A percentile compares a stretch with the other conserved stretches of the same genome.
Conservation (phyloP, 1,140 invertebrate species). For the Brachionus angularis region DNA sequence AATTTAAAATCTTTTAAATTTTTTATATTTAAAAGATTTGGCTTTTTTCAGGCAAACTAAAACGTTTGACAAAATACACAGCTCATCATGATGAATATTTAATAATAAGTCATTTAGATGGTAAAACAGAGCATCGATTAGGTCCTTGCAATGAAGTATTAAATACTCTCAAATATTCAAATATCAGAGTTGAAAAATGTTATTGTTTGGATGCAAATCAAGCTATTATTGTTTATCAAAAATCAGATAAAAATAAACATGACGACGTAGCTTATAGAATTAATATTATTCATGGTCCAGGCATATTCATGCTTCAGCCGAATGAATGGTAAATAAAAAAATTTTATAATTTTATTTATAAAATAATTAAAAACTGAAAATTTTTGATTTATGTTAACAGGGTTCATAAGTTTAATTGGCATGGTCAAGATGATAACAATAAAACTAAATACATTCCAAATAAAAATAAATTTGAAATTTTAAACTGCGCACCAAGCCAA, state of each 20-base stretch:
- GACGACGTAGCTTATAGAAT: conserved; percentile 34
- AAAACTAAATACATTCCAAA: conserved; percentile 50
- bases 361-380: background rate
- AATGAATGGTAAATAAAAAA: conserved; percentile 54
- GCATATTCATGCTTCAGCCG: conserved; percentile 50
- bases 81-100: conserved; percentile 48
- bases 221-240: conserved; percentile 1
- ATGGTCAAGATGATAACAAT: conserved; percentile 52
- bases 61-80: conserved; percentile 20
- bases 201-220: conserved; percentile 32
- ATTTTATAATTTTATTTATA: background rate
- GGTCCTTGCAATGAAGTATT: conserved; percentile 38
- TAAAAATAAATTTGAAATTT: conserved; percentile 48
- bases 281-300: conserved; percentile 53
- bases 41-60: conserved; percentile 11
- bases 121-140: conserved; percentile 49
- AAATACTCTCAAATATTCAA: background rate
- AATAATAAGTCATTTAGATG: conserved; percentile 49
- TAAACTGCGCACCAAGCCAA: conserved; percentile 54
- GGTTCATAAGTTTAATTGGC: conserved; percentile 54
- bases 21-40: too few species aligned
- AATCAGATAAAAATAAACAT: background rate
- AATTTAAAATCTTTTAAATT: background rate
- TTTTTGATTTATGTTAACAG: conserved; percentile 45
- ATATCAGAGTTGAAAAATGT: background rate